Conservation (phyloP, 2,797 vertebrate species). For the Enteromius fasciolatus region DNA sequence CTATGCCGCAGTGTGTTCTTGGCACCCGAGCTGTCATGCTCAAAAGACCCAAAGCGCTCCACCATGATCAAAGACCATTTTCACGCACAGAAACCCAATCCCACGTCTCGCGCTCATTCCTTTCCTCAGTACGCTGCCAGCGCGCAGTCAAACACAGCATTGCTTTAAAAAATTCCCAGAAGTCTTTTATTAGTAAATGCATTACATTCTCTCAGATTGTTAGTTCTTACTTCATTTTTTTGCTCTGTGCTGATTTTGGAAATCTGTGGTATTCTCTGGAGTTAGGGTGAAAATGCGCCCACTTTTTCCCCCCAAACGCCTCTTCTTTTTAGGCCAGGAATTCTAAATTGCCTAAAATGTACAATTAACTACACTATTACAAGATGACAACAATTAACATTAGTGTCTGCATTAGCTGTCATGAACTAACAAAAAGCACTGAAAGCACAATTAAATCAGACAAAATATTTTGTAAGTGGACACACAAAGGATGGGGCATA, state of each 20-base stretch:
- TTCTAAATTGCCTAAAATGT: neutral
- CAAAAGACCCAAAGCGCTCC: constrained; percentile 43
- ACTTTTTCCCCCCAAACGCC: neutral
- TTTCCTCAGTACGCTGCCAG: constrained; percentile 9
- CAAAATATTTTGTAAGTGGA: neutral
- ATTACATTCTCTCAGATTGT: constrained; percentile 1
- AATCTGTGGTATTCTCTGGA: neutral
- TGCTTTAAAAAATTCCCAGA: constrained; percentile 11
- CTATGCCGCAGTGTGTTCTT: constrained; percentile 39
- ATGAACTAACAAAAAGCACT: neutral
- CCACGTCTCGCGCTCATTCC: neutral
- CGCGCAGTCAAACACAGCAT: neutral
- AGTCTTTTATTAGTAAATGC: constrained; percentile 30
- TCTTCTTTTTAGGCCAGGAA: neutral
- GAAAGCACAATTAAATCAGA: neutral
- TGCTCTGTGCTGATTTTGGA: neutral
- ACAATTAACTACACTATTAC: neutral
- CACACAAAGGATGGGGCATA: neutral
- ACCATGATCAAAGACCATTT: constrained; percentile 57
- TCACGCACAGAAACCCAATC: constrained; percentile 46
- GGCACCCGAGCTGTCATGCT: constrained; percentile 52
- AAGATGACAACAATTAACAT: neutral
- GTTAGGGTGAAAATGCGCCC: neutral
- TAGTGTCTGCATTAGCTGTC: neutral
- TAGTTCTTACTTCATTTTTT: neutral